Evolutionary conservation across 2,888 invertebrate species (phyloP), one percentile per base, ranked within the genome.

Genomic region (Sarcophaga subvicina): DNA sequence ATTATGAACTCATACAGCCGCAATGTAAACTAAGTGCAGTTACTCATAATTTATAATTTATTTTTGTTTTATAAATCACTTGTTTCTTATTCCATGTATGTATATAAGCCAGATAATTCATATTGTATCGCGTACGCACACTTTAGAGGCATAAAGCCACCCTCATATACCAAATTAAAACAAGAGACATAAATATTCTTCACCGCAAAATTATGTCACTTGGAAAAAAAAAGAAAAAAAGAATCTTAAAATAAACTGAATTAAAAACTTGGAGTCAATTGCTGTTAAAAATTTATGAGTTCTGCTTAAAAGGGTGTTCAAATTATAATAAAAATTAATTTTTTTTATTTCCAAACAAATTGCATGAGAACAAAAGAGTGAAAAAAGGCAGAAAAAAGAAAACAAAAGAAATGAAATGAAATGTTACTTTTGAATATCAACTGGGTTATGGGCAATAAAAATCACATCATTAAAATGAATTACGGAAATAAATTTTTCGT

Each of bases 381-480:
- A 37, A 37, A 37, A 8, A 37, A 37, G 37, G 0, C 27, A 27
- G 0, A 27, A 27, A 27, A 27, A 27, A 3, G 3, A 3, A 22
- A 37, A 45, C 45, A 47, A 17, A 63, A 69, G 22, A 22, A 22
- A 59, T 20, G 14, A 59, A 22, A 72, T 37, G 37, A 37, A 37
- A 37, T 37, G 37, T 37, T 37, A 10, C 10, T 37, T 37, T 37
- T 37, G 37, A 37, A 37, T 37, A 37, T 37, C 8, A 37, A 37
- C 37, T 37, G 37, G 45, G 20, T 79, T 69, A 69, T 69, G 37
- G 63, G 2, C 78, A 62, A 79, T 84, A 79, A 84, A 79, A 70
- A 75, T 73, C 78, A 69, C 69, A 75, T 69, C 22, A 75, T 64
- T 64, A 54, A 83, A 79, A 47, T 73, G 4, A 79, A 79, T 69